These are phyloP conservation scores for Apis dorsata DNA, from an alignment of 1,140 invertebrate species.

Conservation along the genomic window DNA sequence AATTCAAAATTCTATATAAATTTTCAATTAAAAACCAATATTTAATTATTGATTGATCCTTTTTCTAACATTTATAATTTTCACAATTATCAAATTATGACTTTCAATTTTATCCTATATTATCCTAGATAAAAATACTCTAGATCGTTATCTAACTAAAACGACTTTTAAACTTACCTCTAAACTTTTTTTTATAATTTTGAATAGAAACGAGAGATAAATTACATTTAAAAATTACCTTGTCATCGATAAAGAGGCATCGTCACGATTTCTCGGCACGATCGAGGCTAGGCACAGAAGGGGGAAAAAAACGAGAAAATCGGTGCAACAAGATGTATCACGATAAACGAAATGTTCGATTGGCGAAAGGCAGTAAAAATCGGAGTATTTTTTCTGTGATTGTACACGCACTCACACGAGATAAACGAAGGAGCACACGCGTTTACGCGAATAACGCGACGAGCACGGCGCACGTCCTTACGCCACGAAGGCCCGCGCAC, in stretches of 20 bases:
- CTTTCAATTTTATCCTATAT: no score
- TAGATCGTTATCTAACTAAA: no score
- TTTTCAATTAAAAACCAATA: no score
- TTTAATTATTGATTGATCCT: no score
- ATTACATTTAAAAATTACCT: not conserved
- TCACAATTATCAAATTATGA: no score
- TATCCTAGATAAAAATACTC: no score
- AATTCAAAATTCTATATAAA: no score
- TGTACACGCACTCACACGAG: conserved; percentile 31
- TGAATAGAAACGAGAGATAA: not conserved
- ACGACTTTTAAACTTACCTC: no score
- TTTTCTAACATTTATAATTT: no score
- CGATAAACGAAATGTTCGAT: not conserved
- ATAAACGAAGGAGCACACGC: not conserved
- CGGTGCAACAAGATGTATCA: not conserved
- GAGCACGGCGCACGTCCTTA: conserved; percentile 64
- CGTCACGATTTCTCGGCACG: not conserved
- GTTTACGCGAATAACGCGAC: not conserved
- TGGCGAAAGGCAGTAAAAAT: not conserved
- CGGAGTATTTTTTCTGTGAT: not conserved
- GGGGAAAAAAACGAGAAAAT: not conserved
- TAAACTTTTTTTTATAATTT: not conserved
- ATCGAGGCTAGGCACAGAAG: not conserved
- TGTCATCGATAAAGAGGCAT: not conserved
- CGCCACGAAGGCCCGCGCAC: conserved; percentile 75